phyloP scores from a whole-genome alignment of 2,888 invertebrate species.

The Julus scandinavius region DNA sequence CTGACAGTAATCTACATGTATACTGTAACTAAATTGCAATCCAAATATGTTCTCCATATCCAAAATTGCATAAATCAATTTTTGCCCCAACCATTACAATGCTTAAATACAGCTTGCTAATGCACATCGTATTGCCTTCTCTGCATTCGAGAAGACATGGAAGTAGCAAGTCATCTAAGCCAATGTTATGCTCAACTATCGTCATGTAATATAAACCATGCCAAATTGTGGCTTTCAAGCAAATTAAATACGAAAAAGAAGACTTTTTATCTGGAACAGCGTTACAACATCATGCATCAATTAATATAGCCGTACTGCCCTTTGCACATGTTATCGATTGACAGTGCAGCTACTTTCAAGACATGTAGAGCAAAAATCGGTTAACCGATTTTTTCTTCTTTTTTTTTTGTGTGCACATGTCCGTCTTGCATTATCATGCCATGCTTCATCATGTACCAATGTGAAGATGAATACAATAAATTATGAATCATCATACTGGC shows the following conservation, averaged over 20 bases:
- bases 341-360: no score
- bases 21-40: neutral
- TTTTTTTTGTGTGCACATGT: no score
- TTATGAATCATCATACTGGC: no score
- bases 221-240: neutral
- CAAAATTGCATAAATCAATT: neutral
- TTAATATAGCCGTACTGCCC: neutral
- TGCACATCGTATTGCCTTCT: neutral
- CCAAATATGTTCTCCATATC: neutral
- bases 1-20: neutral
- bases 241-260: slow-evolving; percentile 1
- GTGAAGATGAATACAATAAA: no score
- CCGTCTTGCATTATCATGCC: no score
- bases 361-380: no score
- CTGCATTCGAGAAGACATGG: neutral
- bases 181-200: neutral
- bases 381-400: no score
- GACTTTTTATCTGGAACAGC: neutral
- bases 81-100: neutral
- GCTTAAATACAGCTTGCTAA: neutral
- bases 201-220: neutral
- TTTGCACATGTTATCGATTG: neutral
- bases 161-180: neutral
- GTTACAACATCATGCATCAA: neutral
- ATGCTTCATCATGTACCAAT: no score